A percentile compares a stretch with the other conserved stretches of the same genome.
Evolutionary conservation across 1,140 invertebrate genomes (phyloP).

Genomic region (Campodea augens): DNA sequence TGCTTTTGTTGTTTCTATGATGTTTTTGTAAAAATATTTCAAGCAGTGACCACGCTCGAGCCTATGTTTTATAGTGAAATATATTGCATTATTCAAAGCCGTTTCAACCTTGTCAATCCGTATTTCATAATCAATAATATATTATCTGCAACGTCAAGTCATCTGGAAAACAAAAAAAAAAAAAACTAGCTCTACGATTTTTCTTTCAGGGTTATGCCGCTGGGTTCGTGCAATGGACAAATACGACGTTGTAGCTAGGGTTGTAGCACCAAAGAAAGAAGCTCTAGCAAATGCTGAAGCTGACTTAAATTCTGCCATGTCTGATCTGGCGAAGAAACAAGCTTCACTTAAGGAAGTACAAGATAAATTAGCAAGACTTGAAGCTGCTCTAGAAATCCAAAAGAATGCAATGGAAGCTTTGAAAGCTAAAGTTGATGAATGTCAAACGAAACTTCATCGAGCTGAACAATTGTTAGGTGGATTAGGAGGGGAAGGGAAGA

Average conservation of each 20-base stretch:
- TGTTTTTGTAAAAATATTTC: too few species aligned
- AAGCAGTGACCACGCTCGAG: too few species aligned
- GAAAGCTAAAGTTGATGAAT: slow-evolving; percentile 64
- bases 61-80: too few species aligned
- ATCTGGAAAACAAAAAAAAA: not conserved
- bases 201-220: slow-evolving; percentile 45
- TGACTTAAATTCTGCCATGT: slow-evolving; percentile 43
- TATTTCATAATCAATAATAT: too few species aligned
- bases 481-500: slow-evolving; percentile 57
- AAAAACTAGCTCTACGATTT: too few species aligned
- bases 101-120: too few species aligned
- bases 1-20: too few species aligned
- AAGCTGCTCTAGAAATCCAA: slow-evolving; percentile 41
- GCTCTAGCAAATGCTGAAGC: slow-evolving; percentile 56
- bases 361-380: slow-evolving; percentile 37
- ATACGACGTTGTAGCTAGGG: slow-evolving; percentile 78
- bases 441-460: slow-evolving; percentile 71
- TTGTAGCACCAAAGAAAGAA: slow-evolving; percentile 66
- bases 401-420: slow-evolving; percentile 31
- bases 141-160: too few species aligned
- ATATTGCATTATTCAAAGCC: not conserved
- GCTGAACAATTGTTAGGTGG: slow-evolving; percentile 83
- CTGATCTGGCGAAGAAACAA: slow-evolving; percentile 43
- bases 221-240: slow-evolving; percentile 87
- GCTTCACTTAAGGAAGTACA: slow-evolving; percentile 49